Evolutionary conservation across 2,888 invertebrate species (phyloP).

Genomic region (Dynastes maya): DNA sequence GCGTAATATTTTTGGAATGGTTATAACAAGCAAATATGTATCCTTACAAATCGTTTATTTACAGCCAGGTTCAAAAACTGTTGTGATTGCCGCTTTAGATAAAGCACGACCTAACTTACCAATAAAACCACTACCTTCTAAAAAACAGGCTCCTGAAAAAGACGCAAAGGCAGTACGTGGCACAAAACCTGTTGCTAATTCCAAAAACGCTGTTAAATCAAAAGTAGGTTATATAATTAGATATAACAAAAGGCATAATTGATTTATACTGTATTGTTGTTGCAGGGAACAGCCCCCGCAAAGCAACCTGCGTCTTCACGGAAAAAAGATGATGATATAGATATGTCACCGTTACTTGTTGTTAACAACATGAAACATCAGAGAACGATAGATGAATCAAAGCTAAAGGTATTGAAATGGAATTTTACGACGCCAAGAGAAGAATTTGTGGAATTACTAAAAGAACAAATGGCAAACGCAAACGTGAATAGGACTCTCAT

Average conservation of each 20-base stretch:
- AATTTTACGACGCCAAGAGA: constrained; percentile 94
- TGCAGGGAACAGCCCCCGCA: constrained; percentile 54
- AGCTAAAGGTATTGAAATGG: constrained; percentile 94
- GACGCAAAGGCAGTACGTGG: constrained; percentile 74
- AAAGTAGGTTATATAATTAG: constrained; percentile 68
- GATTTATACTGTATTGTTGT: neutral
- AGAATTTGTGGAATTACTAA: constrained; percentile 94
- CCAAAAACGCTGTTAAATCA: constrained; percentile 72
- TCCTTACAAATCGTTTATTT: neutral
- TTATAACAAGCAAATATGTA: too few relatives aligned
- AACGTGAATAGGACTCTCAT: constrained; percentile 91
- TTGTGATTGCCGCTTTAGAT: constrained; percentile 86
- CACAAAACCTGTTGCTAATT: constrained; percentile 73
- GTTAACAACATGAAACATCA: constrained; percentile 93
- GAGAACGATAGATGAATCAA: constrained; percentile 94
- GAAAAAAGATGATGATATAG: constrained; percentile 91
- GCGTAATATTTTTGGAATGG: neutral
- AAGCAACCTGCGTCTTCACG: constrained; percentile 71
- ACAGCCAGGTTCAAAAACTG: constrained; percentile 82
- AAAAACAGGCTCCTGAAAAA: constrained; percentile 74
- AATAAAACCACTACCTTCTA: constrained; percentile 82
- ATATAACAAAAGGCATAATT: neutral
- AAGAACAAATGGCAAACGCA: constrained; percentile 91
- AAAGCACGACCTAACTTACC: constrained; percentile 90
- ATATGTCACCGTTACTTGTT: constrained; percentile 84